These are phyloP conservation scores for Myiagra hebetior DNA, from an alignment of 2,113 vertebrate genomes.

Conservation along the genomic window DNA sequence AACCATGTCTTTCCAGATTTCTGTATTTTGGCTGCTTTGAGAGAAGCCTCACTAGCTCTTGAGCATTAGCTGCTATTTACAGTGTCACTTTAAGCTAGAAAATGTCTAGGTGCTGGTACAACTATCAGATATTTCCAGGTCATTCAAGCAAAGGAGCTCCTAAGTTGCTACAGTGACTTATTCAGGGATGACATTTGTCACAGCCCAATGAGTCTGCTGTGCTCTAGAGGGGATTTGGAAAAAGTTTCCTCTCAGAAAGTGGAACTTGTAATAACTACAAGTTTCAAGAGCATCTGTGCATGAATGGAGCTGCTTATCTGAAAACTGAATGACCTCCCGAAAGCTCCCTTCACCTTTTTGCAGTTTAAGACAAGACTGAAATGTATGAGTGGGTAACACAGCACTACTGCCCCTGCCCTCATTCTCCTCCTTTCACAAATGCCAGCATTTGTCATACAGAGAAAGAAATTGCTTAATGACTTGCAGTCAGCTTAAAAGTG, in stretches of 20 bases:
- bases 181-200: neutral
- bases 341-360: neutral
- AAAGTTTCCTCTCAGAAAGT: neutral
- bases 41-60: neutral
- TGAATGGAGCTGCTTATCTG: neutral
- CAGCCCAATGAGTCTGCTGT: neutral
- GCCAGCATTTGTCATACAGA: neutral
- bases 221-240: neutral
- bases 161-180: neutral
- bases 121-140: neutral
- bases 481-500: neutral
- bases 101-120: neutral
- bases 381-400: rapidly evolving
- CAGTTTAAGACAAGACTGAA: neutral
- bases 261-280: neutral
- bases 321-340: neutral
- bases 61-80: neutral
- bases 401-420: rapidly evolving
- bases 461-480: neutral
- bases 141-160: neutral
- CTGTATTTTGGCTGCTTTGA: neutral
- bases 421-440: neutral
- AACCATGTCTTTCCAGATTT: neutral
- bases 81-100: neutral
- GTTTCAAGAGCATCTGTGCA: neutral